Base-by-base conservation (phyloP, 2,888 invertebrate species). In the Andricus quercusramuli region DNA sequence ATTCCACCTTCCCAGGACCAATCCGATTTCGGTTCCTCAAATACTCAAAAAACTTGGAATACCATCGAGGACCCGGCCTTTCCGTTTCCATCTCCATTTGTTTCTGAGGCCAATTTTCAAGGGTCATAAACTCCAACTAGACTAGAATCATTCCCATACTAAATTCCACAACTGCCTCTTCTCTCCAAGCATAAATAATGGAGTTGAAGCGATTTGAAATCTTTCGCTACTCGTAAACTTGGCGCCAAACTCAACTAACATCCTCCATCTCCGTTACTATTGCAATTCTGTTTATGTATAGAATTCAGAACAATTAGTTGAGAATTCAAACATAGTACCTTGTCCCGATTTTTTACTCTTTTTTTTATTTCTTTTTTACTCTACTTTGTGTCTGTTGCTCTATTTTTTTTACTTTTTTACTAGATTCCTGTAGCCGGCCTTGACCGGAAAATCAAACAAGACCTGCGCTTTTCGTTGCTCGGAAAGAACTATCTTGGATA, bases 1-100 rank as follows among this genome's bases (percentile, higher is more conserved):
- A 85, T 70, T 91, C 89, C 66, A 91, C 85, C 51, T 85, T 88
- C 0, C 87, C 90, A 0, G 91, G 91, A 37, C 88, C 86, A 5
- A 92, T 87, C 25, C 90, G 89, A 65, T 91, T 90, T 4, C 90
- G 89, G 85, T 91, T 92, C 76, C 84, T 89, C 81, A 91, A 83
- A 80, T 87, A 89, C 68, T 87, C 87, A 76, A 90, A 85, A 70
- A 90, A 86, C 81, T 90, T 91, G 8, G 86, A 81, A 82, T 90
- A 91, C 90, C 92, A 91, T 1, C 89, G 82, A 25, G 82, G 65
- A 3, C 59, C 81, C 9, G 78, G 59, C 8, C 81, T 37, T 56
- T 79, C 81, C 44, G 56, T 32, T 76, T 85, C 85, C 77, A 80
- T 67, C 56, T 86, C 85, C 88, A 88, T 89, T 67, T n/a, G n/a